Evolutionary conservation across 2,113 vertebrate species (phyloP).

Genomic region (Calyptomena viridis): DNA sequence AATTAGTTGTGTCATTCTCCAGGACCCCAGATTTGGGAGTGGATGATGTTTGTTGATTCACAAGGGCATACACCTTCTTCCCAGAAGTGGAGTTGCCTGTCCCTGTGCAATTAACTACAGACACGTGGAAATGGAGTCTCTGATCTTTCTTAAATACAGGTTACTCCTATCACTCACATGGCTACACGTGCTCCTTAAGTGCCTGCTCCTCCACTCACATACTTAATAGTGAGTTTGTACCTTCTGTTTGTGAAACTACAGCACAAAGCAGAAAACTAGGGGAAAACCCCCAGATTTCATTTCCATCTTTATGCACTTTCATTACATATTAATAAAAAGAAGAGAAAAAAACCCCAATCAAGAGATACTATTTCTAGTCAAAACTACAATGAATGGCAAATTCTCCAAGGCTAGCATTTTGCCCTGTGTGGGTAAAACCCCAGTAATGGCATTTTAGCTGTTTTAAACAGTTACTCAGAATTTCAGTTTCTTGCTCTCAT

Average conservation of each 20-base stretch:
- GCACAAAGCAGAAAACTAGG: neutral
- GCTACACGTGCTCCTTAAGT: neutral
- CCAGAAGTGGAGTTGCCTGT: neutral
- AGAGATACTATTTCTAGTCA: neutral
- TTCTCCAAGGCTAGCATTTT: neutral
- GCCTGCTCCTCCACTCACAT: neutral
- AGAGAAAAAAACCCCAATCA: neutral
- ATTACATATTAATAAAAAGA: neutral
- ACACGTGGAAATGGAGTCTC: neutral
- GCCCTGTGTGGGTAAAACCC: neutral
- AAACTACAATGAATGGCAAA: neutral
- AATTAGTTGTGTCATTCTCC: slow-evolving; percentile 12
- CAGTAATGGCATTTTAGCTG: neutral
- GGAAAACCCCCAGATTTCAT: neutral
- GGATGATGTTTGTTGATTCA: neutral
- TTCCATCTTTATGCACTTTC: neutral
- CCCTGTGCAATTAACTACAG: neutral
- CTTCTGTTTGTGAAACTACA: neutral
- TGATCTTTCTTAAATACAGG: neutral
- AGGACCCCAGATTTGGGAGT: slow-evolving; percentile 5
- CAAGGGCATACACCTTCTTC: neutral
- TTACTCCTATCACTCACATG: neutral
- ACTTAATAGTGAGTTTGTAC: neutral
- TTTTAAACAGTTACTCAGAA: neutral
- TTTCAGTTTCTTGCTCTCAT: neutral